A percentile compares a stretch with the other conserved stretches of the same genome.
phyloP scores from a whole-genome alignment of 2,797 vertebrate genomes.

The Hippopotamyrus pictus region DNA sequence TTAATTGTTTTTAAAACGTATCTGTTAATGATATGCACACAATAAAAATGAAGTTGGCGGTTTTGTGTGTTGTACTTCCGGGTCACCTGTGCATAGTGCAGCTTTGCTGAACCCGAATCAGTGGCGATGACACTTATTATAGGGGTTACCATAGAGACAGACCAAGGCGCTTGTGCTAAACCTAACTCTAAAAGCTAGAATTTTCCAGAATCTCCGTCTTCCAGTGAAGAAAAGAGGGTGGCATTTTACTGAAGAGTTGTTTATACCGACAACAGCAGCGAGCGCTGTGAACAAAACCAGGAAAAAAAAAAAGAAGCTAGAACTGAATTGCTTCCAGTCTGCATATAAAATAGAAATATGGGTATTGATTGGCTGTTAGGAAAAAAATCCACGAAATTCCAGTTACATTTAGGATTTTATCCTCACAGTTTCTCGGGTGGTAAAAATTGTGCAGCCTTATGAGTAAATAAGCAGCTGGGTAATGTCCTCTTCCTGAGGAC shows the following conservation, averaged over 20 bases:
- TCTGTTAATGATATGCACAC: not conserved
- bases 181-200: constrained; percentile 57
- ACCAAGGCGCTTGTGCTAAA: constrained; percentile 54
- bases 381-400: not conserved
- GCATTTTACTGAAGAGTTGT: constrained; percentile 31
- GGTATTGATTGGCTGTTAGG: not conserved
- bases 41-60: constrained; percentile 24
- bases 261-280: constrained; percentile 23
- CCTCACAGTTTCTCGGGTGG: not conserved
- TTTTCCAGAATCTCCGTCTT: constrained; percentile 48
- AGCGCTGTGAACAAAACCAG: constrained; percentile 31
- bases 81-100: constrained; percentile 56
- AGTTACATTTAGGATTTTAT: not conserved
- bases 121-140: constrained; percentile 59
- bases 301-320: constrained; percentile 13
- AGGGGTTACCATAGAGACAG: constrained; percentile 72
- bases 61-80: constrained; percentile 38
- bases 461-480: not conserved
- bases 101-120: constrained; percentile 48
- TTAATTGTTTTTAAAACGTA: not conserved
- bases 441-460: not conserved
- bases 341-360: constrained; percentile 21
- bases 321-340: constrained; percentile 2
- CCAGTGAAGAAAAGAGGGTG: constrained; percentile 34
- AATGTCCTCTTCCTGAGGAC: not conserved